These are phyloP conservation scores for Daptonema setosum DNA, from an alignment of 2,888 invertebrate species.

Conservation along the genomic window DNA sequence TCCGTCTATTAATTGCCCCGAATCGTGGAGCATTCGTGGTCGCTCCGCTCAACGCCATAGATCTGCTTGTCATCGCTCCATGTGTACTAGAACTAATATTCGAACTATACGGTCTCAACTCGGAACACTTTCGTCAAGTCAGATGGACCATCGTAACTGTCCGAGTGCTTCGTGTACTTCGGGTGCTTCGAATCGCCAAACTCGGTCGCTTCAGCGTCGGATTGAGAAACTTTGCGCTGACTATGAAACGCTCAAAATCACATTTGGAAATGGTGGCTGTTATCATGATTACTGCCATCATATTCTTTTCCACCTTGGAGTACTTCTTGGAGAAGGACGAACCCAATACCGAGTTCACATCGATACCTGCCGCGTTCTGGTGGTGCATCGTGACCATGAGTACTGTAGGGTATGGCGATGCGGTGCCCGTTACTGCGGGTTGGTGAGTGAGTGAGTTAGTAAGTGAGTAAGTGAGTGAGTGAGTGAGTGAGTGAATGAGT, in stretches of 20 bases:
- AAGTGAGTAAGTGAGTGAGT: too few species aligned
- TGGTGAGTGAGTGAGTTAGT: too few species aligned
- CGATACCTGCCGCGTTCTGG: constrained; percentile 25
- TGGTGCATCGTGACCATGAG: constrained; percentile 12
- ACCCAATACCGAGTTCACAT: constrained; percentile 22
- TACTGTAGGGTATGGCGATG: constrained; percentile 1
- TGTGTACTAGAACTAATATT: not conserved
- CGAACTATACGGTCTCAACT: not conserved
- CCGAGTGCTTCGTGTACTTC: not conserved
- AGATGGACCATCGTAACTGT: not conserved
- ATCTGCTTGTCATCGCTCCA: not conserved
- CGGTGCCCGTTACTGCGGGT: not conserved
- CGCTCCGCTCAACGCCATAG: not conserved
- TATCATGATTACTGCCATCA: constrained; percentile 8
- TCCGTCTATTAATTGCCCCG: not conserved
- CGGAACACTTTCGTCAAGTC: not conserved
- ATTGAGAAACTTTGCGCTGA: not conserved
- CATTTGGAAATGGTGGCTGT: not conserved
- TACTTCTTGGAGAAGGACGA: constrained; percentile 25
- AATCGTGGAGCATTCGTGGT: not conserved
- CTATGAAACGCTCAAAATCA: not conserved
- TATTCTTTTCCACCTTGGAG: constrained; percentile 25
- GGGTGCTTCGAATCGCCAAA: not conserved
- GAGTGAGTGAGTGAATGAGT: too few species aligned
- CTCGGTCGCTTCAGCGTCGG: not conserved